A percentile compares a stretch with the other conserved stretches of the same genome.
Evolutionary conservation across 1,140 invertebrate species (phyloP).

Genomic region (Melipona quadrifasciata): DNA sequence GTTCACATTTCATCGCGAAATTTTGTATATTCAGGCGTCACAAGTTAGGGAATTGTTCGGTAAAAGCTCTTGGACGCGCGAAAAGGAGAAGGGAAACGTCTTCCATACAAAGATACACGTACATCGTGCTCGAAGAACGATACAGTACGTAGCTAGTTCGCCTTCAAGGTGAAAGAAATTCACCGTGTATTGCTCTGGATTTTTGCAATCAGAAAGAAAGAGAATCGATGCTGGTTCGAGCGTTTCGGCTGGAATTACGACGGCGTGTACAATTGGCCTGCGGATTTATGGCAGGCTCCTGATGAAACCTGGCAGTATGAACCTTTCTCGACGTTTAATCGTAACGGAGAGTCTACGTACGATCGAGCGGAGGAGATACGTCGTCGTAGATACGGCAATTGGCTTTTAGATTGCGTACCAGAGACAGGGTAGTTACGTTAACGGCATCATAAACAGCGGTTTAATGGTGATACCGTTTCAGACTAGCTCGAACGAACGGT

Average conservation of each 20-base stretch:
- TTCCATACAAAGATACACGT: conserved; percentile 1
- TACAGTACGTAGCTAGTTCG: not conserved
- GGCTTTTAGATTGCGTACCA: conserved; percentile 20
- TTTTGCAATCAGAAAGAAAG: conserved; percentile 23
- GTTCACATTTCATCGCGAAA: not conserved
- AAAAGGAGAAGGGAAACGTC: not conserved
- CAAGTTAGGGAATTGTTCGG: conserved; percentile 22
- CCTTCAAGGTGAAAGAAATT: conserved; percentile 10
- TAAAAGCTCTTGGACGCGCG: not conserved
- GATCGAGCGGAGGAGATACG: conserved; percentile 20
- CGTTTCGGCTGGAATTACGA: conserved; percentile 48
- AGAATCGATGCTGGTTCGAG: conserved; percentile 24
- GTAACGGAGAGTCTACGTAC: not conserved
- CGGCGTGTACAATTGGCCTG: conserved; percentile 22
- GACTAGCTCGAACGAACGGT: not conserved
- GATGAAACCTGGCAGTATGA: conserved; percentile 18
- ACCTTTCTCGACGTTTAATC: conserved; percentile 25
- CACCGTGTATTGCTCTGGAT: conserved; percentile 2
- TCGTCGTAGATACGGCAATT: conserved; percentile 39
- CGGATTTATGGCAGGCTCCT: conserved; percentile 41
- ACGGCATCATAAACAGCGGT: conserved; percentile 36
- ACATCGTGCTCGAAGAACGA: not conserved
- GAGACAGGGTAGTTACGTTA: conserved; percentile 23
- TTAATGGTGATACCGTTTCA: not conserved
- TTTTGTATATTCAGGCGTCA: not conserved